Conservation (phyloP, 2,113 vertebrate genomes). For the Microcebus tavaratra region DNA sequence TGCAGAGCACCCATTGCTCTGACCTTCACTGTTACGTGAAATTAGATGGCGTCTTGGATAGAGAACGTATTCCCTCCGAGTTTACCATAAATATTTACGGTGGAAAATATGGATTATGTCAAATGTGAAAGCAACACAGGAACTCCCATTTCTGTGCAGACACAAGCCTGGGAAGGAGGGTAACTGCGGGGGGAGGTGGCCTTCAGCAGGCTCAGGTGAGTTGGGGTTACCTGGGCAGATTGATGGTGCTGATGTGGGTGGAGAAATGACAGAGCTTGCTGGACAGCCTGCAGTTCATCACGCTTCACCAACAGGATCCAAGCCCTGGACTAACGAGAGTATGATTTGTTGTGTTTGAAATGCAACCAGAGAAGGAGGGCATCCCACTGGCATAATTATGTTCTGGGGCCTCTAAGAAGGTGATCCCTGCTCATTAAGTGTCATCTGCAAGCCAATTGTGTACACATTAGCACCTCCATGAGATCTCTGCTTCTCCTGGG, state of each 20-base stretch:
- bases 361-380: neutral
- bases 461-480: neutral
- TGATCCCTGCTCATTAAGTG: neutral
- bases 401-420: neutral
- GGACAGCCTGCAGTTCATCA: neutral
- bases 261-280: neutral
- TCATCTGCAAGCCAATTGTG: neutral
- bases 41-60: constrained; percentile 65
- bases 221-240: neutral
- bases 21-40: constrained; percentile 59
- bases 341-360: neutral
- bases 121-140: constrained; percentile 15
- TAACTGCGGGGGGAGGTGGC: too few species aligned
- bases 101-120: constrained; percentile 69
- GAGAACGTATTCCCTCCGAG: constrained; percentile 53
- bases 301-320: neutral
- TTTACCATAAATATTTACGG: constrained; percentile 76
- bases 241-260: neutral
- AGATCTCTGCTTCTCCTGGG: neutral
- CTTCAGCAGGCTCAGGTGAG: neutral
- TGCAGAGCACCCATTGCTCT: neutral
- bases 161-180: neutral
- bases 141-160: neutral
- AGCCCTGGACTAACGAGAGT: neutral
- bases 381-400: neutral